Evolutionary conservation across 2,888 invertebrate genomes (phyloP), one percentile per base, ranked within the genome.

Genomic region (Leptinotarsa tumamoca): DNA sequence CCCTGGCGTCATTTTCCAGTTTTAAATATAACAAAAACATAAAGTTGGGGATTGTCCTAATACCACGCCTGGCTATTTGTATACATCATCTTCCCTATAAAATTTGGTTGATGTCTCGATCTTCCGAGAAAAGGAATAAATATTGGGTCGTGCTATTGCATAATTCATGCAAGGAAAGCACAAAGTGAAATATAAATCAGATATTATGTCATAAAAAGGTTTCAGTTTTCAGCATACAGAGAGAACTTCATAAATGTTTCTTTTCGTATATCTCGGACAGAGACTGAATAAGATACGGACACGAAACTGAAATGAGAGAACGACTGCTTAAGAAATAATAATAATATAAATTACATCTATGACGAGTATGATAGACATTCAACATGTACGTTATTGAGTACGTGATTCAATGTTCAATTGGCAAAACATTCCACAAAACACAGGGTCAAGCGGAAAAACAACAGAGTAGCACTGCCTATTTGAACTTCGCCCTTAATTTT

Each of bases 81-180:
- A 33, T 21, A 52, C 52, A 68, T 52, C 68, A 23, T 52, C 18
- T 23, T 4, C 17, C n/a, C 17, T 50, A 68, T 54, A 68, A 68
- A 68, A 68, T 43, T 68, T 43, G 68, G 54, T 21, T 52, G 51
- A 68, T 3, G 43, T 33, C 54, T 23, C 68, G 23, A 51, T 68
- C 13, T 68, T 51, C 23, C 18, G 43, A 56, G 54, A 15, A 68
- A 54, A 21, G n/a, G 56, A 33, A 23, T 52, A 21, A 52, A 68
- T 68, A 67, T 68, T 33, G 49, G 54, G 49, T 68, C 50, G 18
- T 13, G 52, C 52, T 68, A 5, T 52, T 68, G 51, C 68, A 68
- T 68, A 21, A 68, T 52, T 68, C 68, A 68, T 68, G 21, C 14
- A n/a, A 63, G n/a, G 10, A 33, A 43, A 33, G 63, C 43, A n/a